phyloP scores from a whole-genome alignment of 35 echinoderm and acorn worm genomes.

The Apostichopus japonicus region DNA sequence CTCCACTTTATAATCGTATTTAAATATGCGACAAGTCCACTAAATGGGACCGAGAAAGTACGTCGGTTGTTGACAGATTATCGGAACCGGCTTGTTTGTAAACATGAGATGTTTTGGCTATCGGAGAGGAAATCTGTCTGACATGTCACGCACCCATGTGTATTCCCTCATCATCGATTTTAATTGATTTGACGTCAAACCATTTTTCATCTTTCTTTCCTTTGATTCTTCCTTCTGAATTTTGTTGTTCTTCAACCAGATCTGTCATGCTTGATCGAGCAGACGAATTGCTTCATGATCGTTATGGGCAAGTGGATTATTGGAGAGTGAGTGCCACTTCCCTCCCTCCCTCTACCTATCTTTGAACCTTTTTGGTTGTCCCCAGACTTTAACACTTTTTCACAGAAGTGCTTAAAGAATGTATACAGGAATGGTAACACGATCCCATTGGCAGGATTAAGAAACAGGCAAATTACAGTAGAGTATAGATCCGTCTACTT shows the following conservation, averaged over 20 bases:
- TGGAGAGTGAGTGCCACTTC: constrained; percentile 89
- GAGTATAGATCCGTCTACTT: no score
- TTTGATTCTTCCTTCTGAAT: neutral
- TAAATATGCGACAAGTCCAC: neutral
- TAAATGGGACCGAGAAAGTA: neutral
- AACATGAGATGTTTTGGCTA: constrained; percentile 9
- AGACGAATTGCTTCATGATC: constrained; percentile 92
- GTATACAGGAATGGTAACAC: no score
- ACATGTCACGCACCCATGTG: neutral
- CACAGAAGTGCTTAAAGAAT: no score
- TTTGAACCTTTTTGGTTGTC: neutral
- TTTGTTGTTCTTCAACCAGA: constrained; percentile 33
- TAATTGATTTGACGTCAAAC: constrained; percentile 17
- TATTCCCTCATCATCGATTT: neutral
- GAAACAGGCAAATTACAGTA: no score
- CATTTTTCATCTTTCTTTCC: neutral
- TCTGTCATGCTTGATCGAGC: constrained; percentile 74
- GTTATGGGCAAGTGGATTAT: constrained; percentile 83
- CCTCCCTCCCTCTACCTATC: neutral
- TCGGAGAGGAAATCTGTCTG: neutral
- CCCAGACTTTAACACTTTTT: neutral
- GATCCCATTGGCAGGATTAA: no score
- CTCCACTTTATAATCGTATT: neutral
- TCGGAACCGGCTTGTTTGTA: neutral
- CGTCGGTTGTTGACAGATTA: neutral